A percentile compares a stretch with the other conserved stretches of the same genome.
Conservation (phyloP, 2,113 vertebrate species). For the Halcyon senegalensis region DNA sequence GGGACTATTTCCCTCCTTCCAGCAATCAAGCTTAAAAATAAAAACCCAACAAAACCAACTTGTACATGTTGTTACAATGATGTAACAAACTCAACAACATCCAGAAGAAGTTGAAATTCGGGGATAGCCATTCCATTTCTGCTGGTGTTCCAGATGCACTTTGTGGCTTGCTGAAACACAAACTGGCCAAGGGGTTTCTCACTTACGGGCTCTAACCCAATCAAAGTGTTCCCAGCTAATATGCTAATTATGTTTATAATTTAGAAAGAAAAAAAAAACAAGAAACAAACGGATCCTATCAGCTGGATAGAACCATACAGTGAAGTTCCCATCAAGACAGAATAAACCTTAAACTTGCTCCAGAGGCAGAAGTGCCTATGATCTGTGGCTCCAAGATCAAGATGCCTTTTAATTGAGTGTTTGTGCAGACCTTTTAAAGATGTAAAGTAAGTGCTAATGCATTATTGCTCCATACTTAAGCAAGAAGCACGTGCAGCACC, state of each 20-base stretch:
- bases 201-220: neutral
- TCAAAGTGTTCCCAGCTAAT: neutral
- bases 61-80: neutral
- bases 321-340: neutral
- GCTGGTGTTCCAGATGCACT: neutral
- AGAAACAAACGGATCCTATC: neutral
- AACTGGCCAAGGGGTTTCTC: neutral
- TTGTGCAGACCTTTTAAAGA: neutral
- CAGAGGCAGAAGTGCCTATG: neutral
- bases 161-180: neutral
- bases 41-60: neutral
- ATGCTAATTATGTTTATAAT: neutral
- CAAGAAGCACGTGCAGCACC: neutral
- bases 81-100: neutral
- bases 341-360: neutral
- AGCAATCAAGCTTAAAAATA: neutral
- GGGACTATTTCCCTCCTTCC: neutral
- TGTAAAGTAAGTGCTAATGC: neutral
- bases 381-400: constrained; percentile 46
- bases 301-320: neutral
- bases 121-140: neutral
- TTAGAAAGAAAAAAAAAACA: neutral
- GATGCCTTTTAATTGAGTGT: constrained; percentile 43
- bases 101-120: neutral
- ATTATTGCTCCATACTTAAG: constrained; percentile 26